A percentile compares a stretch with the other conserved stretches of the same genome.
These are phyloP conservation scores for Clarias macrocephalus DNA, from an alignment of 2,113 vertebrate genomes.

Conservation along the genomic window DNA sequence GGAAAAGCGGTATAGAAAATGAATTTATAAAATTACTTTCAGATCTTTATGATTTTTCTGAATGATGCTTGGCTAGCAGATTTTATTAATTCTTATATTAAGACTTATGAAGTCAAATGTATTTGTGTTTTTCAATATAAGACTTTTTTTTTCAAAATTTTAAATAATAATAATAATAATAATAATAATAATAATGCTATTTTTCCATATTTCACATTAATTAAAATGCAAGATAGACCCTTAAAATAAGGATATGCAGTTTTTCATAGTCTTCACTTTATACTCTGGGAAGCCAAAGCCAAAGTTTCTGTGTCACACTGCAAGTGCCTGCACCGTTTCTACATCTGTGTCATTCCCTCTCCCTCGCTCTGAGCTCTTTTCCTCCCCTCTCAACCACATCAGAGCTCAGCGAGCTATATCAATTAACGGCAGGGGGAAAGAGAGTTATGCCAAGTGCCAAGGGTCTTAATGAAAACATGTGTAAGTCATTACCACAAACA, in stretches of 20 bases:
- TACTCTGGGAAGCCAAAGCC: neutral
- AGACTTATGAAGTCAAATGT: neutral
- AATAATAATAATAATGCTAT: too few relatives aligned
- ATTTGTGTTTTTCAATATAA: neutral
- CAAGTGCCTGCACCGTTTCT: neutral
- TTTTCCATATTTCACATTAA: neutral
- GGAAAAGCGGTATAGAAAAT: too few relatives aligned
- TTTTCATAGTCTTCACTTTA: neutral
- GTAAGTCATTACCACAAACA: slow-evolving; percentile 75
- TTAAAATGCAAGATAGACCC: neutral
- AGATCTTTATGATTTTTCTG: neutral
- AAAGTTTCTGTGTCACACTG: neutral
- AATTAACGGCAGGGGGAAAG: slow-evolving; percentile 70
- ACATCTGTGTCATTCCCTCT: neutral
- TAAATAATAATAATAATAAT: too few relatives aligned
- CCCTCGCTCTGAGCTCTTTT: slow-evolving; percentile 29
- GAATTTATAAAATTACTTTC: too few relatives aligned
- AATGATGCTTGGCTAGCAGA: neutral
- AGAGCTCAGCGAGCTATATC: slow-evolving; percentile 71
- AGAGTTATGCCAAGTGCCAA: slow-evolving; percentile 67
- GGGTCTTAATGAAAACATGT: slow-evolving; percentile 74
- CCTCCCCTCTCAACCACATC: slow-evolving; percentile 50
- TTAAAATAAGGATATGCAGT: neutral
- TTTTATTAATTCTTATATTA: too few relatives aligned
- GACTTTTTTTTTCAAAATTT: neutral